These are phyloP conservation scores for Heliconius himera DNA, from an alignment of 1,140 invertebrate species.

Conservation along the genomic window DNA sequence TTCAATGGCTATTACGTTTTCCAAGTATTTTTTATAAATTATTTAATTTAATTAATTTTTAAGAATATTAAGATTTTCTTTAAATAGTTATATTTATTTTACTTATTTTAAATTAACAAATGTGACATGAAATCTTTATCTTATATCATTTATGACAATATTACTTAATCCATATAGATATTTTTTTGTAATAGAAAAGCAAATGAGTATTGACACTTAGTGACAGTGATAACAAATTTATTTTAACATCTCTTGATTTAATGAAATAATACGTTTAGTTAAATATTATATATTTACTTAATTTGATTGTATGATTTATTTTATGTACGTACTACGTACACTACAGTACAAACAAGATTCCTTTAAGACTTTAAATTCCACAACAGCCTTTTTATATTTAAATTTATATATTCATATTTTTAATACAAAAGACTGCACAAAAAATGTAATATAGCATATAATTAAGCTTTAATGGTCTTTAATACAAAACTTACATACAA, in stretches of 20 bases:
- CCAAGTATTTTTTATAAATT: slow-evolving; percentile 31
- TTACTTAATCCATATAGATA: no score
- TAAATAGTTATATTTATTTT: neutral
- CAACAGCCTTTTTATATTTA: neutral
- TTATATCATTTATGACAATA: neutral
- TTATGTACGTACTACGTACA: no score
- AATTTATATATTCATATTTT: neutral
- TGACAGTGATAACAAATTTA: no score
- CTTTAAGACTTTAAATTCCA: no score
- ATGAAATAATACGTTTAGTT: no score
- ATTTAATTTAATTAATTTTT: slow-evolving; percentile 31
- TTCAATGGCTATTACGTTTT: slow-evolving; percentile 47
- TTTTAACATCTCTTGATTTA: no score
- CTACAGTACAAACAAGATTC: no score
- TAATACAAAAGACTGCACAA: neutral
- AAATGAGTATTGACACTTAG: no score
- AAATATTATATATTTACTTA: no score
- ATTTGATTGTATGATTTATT: no score
- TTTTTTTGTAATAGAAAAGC: no score
- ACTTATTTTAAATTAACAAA: neutral
- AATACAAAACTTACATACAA: neutral
- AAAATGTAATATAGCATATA: neutral
- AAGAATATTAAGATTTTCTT: neutral
- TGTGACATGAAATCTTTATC: neutral
- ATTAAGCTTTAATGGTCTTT: neutral